Evolutionary conservation across 2,113 vertebrate species (phyloP).

Genomic region (Corythornis vintsioides): DNA sequence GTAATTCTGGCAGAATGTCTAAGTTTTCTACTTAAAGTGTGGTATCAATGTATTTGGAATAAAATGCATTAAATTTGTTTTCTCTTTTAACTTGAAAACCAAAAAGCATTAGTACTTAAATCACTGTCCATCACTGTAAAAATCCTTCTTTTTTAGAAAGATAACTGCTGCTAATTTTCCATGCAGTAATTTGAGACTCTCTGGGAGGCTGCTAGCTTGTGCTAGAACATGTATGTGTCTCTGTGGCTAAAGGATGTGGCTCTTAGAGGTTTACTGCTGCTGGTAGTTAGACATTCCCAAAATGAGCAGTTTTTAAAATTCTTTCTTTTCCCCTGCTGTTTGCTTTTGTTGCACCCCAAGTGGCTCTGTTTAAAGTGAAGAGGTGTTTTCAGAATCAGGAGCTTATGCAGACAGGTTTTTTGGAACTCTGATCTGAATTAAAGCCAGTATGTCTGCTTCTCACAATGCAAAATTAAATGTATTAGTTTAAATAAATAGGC

Average conservation of each 20-base stretch:
- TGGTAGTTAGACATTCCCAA: not conserved
- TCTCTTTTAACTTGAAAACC: not conserved
- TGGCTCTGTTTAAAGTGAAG: not conserved
- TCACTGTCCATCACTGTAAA: not conserved
- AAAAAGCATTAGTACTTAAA: not conserved
- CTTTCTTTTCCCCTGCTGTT: not conserved
- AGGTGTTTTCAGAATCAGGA: not conserved
- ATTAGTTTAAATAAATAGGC: conserved; percentile 4
- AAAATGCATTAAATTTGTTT: rapidly evolving
- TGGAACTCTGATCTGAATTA: not conserved
- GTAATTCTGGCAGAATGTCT: not conserved
- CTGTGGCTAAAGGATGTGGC: not conserved
- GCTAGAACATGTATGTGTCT: rapidly evolving
- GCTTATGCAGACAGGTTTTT: not conserved
- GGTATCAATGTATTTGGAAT: not conserved
- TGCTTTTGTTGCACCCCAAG: not conserved
- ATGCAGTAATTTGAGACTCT: not conserved
- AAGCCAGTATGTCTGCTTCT: not conserved
- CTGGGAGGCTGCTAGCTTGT: not conserved
- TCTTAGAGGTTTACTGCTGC: not conserved
- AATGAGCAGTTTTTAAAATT: not conserved
- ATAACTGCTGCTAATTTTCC: not conserved
- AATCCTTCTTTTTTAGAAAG: not conserved
- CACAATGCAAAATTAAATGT: not conserved
- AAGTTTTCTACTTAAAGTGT: not conserved